Percentiles rank a stretch among this genome's conserved stretches.
These are phyloP conservation scores for Terrapene triunguis DNA, from an alignment of 2,113 vertebrate species.

Conservation along the genomic window DNA sequence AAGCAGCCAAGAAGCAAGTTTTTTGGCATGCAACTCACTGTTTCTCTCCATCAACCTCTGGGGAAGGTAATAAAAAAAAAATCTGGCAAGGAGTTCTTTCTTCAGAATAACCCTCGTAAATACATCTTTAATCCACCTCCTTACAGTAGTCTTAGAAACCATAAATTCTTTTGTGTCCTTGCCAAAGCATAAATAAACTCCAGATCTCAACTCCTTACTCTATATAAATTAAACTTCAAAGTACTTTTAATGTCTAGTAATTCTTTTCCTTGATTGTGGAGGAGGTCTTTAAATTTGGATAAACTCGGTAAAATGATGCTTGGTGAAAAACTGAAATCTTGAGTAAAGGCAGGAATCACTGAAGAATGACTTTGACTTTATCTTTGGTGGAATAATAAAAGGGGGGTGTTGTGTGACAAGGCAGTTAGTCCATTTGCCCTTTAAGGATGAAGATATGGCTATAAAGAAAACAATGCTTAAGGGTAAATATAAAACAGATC, in stretches of 20 bases:
- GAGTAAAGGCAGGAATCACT: constrained; percentile 4
- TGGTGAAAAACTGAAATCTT: background rate
- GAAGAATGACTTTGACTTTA: background rate
- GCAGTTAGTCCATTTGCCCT: background rate
- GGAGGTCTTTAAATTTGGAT: constrained; percentile 31
- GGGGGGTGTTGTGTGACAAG: background rate
- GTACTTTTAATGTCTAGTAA: constrained; percentile 19
- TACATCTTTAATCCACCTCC: constrained; percentile 37
- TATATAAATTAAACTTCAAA: constrained; percentile 39
- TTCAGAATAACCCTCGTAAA: constrained; percentile 4
- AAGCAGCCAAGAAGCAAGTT: background rate
- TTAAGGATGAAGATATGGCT: background rate
- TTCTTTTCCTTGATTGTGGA: background rate
- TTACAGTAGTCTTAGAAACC: constrained; percentile 27
- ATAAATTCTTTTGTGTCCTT: background rate
- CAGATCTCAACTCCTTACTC: constrained; percentile 34
- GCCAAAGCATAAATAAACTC: constrained; percentile 41
- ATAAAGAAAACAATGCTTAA: background rate
- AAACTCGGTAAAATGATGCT: background rate
- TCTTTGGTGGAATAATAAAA: background rate
- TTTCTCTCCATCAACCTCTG: background rate
- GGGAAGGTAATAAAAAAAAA: constrained; percentile 13
- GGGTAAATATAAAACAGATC: constrained; percentile 4
- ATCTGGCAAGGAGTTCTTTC: constrained; percentile 10
- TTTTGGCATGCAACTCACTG: background rate